phyloP scores from a whole-genome alignment of 2,888 invertebrate species.

The Drosophila phalerata region DNA sequence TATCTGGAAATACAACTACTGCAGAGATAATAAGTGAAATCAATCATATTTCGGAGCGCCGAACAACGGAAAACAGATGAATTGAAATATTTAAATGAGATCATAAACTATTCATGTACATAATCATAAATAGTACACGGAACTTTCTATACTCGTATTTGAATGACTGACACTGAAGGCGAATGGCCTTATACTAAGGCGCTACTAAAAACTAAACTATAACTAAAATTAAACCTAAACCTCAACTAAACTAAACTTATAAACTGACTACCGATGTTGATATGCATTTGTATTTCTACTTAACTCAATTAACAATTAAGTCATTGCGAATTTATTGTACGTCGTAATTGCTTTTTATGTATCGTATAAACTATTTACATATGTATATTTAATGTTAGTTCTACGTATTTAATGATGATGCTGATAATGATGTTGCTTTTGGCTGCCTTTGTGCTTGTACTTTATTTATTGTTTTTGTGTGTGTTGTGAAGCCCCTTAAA shows the following conservation, averaged over 20 bases:
- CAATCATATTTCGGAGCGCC: slow-evolving; percentile 28
- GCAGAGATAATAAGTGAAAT: slow-evolving; percentile 35
- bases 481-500: slow-evolving; percentile 49
- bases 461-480: slow-evolving; percentile 16
- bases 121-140: slow-evolving; percentile 22
- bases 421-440: slow-evolving; percentile 39
- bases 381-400: slow-evolving; percentile 30
- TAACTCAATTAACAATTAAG: slow-evolving; percentile 61
- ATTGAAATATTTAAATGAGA: slow-evolving; percentile 19
- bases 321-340: slow-evolving; percentile 77
- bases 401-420: slow-evolving; percentile 28
- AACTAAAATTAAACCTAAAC: slow-evolving; percentile 17
- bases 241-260: slow-evolving; percentile 32
- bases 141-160: slow-evolving; percentile 67
- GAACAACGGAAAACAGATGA: slow-evolving; percentile 17
- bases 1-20: slow-evolving; percentile 58
- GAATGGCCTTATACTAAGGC: slow-evolving; percentile 42
- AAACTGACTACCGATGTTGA: slow-evolving; percentile 55
- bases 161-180: slow-evolving; percentile 86
- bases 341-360: slow-evolving; percentile 55
- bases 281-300: slow-evolving; percentile 71
- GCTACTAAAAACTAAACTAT: slow-evolving; percentile 48
- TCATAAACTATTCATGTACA: slow-evolving; percentile 29
- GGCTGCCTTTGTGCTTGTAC: slow-evolving; percentile 60
- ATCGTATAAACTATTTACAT: slow-evolving; percentile 32